phyloP scores from a whole-genome alignment of 2,113 vertebrate genomes.

The Capreolus pygargus region DNA sequence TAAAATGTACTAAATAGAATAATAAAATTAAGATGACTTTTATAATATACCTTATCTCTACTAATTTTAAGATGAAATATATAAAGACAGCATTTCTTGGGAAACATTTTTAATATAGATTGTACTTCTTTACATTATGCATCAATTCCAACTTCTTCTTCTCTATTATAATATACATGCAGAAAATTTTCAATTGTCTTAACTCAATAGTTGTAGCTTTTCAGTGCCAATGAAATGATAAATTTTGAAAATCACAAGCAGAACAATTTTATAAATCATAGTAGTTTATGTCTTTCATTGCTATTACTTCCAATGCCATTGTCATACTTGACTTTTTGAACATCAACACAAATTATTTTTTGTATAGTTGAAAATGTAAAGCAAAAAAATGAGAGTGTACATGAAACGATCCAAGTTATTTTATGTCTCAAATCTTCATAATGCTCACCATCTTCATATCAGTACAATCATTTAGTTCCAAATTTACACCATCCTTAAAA shows the following conservation, averaged over 20 bases:
- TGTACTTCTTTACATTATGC: not conserved
- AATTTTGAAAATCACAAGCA: not conserved
- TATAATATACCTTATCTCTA: not conserved
- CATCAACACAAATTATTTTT: not conserved
- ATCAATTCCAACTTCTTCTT: not conserved
- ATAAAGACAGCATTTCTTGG: not conserved
- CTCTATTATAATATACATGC: not conserved
- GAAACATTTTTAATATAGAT: not conserved
- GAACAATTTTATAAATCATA: not conserved
- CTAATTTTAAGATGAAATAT: not conserved
- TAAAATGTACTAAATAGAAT: not conserved
- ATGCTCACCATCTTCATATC: not conserved
- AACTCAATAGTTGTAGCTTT: not conserved
- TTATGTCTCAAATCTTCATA: not conserved
- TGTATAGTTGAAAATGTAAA: not conserved
- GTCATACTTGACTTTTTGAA: not conserved
- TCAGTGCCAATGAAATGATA: not conserved
- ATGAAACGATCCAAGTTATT: not conserved
- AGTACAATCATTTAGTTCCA: not conserved
- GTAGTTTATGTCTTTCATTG: not conserved
- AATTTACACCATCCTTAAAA: not conserved
- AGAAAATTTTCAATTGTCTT: not conserved
- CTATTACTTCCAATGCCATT: not conserved
- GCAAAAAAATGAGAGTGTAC: not conserved
- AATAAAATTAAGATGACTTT: not conserved